Evolutionary conservation across 2,888 invertebrate genomes (phyloP).

Genomic region (Sympetrum striolatum): DNA sequence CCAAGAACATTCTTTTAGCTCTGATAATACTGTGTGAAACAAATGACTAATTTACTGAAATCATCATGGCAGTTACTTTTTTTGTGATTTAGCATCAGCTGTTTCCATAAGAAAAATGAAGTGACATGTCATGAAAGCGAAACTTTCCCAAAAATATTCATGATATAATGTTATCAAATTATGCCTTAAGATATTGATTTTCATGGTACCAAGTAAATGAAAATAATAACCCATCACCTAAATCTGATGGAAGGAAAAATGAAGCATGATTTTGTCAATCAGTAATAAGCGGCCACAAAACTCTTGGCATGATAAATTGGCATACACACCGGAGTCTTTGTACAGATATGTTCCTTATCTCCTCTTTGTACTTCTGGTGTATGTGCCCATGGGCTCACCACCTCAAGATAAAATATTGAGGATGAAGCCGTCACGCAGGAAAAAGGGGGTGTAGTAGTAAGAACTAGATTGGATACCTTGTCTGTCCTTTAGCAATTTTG

Average conservation of each 20-base stretch:
- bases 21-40: not conserved
- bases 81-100: not conserved
- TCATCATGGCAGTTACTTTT: not conserved
- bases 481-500: not conserved
- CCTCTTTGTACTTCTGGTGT: conserved; percentile 41
- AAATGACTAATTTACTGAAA: not conserved
- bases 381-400: conserved; percentile 25
- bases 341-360: conserved; percentile 35
- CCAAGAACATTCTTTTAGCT: not conserved
- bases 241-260: not conserved
- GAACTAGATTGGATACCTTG: conserved; percentile 11
- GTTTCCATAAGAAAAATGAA: not conserved
- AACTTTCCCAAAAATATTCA: not conserved
- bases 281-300: conserved; percentile 7
- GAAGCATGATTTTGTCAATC: conserved; percentile 1
- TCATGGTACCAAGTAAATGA: not conserved
- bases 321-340: conserved; percentile 42
- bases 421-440: not conserved
- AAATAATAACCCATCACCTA: not conserved
- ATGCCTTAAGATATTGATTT: not conserved
- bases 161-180: not conserved
- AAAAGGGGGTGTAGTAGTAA: not conserved
- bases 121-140: not conserved
- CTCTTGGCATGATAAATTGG: conserved; percentile 38
- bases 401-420: conserved; percentile 42